Evolutionary conservation across 2,888 invertebrate genomes (phyloP), one percentile per base, ranked within the genome.

Genomic region (Epinotia bilunana): DNA sequence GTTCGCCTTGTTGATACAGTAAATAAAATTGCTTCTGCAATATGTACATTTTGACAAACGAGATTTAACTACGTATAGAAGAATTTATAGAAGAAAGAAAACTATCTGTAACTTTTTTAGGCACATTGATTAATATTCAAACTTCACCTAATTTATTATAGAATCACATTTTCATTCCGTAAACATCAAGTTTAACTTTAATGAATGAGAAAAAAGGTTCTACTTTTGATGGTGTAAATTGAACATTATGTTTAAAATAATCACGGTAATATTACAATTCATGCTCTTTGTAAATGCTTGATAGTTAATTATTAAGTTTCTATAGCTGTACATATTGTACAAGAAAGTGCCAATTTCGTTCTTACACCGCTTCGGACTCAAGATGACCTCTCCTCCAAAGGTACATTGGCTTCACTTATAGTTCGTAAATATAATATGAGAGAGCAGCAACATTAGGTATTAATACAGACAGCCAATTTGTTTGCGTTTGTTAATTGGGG

Each of bases 271-370:
- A 16, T 33, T 61, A 28, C 3, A 64, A 16, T 64, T 18, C 12
- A 28, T 55, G 65, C 65, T 33, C 33, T 53, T 39, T 65, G 65
- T 65, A 65, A 23, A 65, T 64, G 49, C 64, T 64, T 64, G 23
- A 11, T 23, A 64, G 23, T 23, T 16, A 28, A n/a, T 49, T 64
- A 49, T 23, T 64, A 49, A 64, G 64, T 20, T 64, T 46, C 23
- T 39, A 6, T 58, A 18, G 16, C 43, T 63, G 63, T 63, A 72
- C 4, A 72, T 72, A 72, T 4, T 58, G 58, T 58, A 64, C 5
- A 23, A 28, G 23, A 46, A 72, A 57, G 72, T 58, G 72, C 72
- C 64, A 58, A 72, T 72, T 43, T 23, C 13, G 20, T 43, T 55
- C 28, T 12, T 55, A n/a, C 16, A 33, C 57, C 58, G 57, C 23